Percentiles rank a stretch among this genome's conserved stretches.
Conservation (phyloP, 2,113 vertebrate genomes). For the Hiodon tergisus region DNA sequence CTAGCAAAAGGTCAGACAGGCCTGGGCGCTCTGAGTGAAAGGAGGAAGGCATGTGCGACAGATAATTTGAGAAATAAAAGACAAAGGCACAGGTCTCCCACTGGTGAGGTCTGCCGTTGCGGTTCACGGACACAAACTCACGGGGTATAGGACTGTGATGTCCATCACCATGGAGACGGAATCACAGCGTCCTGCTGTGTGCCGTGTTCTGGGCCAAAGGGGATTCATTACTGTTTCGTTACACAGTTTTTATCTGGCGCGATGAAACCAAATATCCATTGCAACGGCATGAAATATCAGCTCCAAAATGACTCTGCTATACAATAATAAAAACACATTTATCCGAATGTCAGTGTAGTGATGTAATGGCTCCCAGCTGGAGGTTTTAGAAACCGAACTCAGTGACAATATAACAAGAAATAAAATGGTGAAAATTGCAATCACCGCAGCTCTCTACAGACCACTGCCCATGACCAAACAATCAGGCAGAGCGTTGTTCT, state of each 20-base stretch:
- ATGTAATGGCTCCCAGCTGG: too few relatives aligned
- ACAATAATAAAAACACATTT: too few relatives aligned
- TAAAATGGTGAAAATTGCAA: too few relatives aligned
- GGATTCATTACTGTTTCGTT: background rate
- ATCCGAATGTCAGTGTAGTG: too few relatives aligned
- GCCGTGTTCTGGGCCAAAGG: background rate
- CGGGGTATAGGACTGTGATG: background rate
- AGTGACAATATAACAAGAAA: too few relatives aligned
- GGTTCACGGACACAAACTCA: background rate
- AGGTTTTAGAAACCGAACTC: too few relatives aligned
- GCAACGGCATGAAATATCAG: too few relatives aligned
- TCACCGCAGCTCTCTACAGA: too few relatives aligned
- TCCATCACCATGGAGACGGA: constrained; percentile 12
- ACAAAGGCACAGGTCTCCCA: background rate
- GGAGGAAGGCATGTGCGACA: background rate
- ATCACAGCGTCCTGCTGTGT: background rate
- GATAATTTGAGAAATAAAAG: background rate
- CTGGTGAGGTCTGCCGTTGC: background rate
- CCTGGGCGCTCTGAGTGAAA: background rate
- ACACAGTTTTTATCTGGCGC: background rate
- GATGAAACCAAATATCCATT: too few relatives aligned
- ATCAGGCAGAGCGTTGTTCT: too few relatives aligned
- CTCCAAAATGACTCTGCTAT: too few relatives aligned
- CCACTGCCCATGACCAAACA: too few relatives aligned
- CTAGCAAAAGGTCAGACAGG: background rate